Evolutionary conservation across 64 coral and sea anemone genomes (phyloP).

Genomic region (Pocillopora damicornis): DNA sequence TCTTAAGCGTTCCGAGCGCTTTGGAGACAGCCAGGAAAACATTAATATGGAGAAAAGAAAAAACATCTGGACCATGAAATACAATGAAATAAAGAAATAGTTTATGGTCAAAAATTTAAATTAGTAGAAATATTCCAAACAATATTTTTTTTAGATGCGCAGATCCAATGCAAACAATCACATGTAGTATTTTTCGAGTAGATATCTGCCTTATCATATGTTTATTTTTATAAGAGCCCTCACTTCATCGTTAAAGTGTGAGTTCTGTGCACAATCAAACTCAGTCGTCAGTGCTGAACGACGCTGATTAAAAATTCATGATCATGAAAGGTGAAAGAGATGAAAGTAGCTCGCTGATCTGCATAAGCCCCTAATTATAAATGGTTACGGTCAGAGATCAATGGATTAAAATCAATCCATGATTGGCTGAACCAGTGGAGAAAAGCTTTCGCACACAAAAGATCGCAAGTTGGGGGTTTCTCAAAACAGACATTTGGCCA

Average conservation of each 20-base stretch:
- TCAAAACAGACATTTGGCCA: neutral
- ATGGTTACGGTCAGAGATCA: neutral
- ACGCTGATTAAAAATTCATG: constrained; percentile 6
- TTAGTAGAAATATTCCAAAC: too few relatives aligned
- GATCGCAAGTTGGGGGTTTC: neutral
- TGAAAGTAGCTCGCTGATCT: neutral
- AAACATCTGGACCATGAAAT: too few relatives aligned
- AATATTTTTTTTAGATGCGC: too few relatives aligned
- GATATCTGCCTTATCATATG: too few relatives aligned
- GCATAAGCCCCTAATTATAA: neutral
- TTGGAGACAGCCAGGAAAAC: too few relatives aligned
- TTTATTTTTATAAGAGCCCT: too few relatives aligned
- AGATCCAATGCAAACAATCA: too few relatives aligned
- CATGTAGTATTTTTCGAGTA: too few relatives aligned
- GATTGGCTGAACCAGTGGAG: neutral
- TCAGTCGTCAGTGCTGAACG: neutral
- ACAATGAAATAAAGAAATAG: too few relatives aligned
- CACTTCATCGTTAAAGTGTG: neutral
- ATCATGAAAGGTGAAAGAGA: neutral
- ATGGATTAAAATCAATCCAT: neutral
- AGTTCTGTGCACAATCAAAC: neutral
- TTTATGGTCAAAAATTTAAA: too few relatives aligned
- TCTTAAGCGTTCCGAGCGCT: too few relatives aligned
- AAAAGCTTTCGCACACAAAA: neutral
- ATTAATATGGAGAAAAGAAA: too few relatives aligned